Conservation (phyloP, 2,113 vertebrate genomes). For the Menura novaehollandiae region DNA sequence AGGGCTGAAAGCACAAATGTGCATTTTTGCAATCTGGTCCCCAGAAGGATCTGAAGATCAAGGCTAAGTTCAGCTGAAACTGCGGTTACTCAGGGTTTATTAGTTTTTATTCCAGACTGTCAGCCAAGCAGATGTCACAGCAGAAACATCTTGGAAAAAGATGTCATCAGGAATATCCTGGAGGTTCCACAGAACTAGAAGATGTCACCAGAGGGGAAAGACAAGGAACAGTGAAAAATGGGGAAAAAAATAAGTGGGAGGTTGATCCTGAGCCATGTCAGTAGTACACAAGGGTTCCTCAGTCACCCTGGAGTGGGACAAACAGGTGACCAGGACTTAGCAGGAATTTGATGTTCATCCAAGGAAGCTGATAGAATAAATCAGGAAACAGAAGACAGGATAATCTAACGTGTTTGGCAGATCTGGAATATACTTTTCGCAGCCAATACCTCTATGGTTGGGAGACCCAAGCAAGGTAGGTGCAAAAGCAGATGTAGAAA, state of each 20-base stretch:
- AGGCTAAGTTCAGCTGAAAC: background rate
- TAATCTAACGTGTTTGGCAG: background rate
- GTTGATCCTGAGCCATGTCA: background rate
- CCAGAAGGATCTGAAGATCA: background rate
- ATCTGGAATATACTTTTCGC: background rate
- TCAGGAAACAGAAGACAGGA: background rate
- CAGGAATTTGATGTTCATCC: background rate
- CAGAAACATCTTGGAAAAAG: background rate
- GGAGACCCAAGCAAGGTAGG: background rate
- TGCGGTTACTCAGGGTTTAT: background rate
- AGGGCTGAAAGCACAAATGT: background rate
- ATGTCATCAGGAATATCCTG: background rate
- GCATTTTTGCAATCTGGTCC: background rate
- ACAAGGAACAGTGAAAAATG: background rate
- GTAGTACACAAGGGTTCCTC: accelerated
- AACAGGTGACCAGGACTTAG: background rate
- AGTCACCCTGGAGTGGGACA: background rate
- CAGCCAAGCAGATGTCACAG: background rate
- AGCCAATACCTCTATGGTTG: background rate
- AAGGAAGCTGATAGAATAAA: background rate
- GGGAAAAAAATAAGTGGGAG: background rate
- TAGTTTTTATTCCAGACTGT: background rate
- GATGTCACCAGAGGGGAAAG: background rate
- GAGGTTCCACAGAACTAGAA: background rate
- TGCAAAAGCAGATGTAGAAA: background rate